Conservation (phyloP, 2,797 vertebrate species). For the Halcyon badia region DNA sequence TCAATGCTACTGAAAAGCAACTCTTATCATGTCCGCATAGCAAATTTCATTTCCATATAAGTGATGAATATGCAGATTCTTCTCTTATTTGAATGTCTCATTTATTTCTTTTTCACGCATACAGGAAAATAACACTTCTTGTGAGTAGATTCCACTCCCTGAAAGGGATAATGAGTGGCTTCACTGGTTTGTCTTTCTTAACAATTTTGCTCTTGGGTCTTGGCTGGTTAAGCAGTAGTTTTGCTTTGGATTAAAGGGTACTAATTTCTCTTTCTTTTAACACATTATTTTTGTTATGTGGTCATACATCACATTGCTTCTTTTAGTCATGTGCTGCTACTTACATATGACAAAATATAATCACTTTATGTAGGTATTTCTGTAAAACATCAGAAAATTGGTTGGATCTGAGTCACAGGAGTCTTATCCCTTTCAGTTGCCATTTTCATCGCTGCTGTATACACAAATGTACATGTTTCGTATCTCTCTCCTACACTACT, state of each 20-base stretch:
- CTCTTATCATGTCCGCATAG: slow-evolving; percentile 68
- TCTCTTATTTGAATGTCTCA: slow-evolving; percentile 51
- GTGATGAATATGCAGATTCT: slow-evolving; percentile 73
- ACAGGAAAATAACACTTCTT: not conserved
- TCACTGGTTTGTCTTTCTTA: not conserved
- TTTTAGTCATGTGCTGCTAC: not conserved
- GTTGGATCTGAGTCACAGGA: not conserved
- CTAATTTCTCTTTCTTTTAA: not conserved
- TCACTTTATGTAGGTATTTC: not conserved
- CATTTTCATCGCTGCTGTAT: not conserved
- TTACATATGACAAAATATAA: not conserved
- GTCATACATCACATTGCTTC: not conserved
- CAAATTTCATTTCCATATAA: slow-evolving; percentile 72
- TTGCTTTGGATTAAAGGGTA: not conserved
- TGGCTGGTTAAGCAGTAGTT: not conserved
- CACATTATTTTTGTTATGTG: not conserved
- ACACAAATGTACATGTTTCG: not conserved
- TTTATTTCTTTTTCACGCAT: slow-evolving; percentile 59
- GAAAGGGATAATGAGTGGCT: not conserved
- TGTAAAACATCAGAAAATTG: not conserved
- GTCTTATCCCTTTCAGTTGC: not conserved
- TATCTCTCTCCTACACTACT: not conserved
- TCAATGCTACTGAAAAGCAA: slow-evolving; percentile 71
- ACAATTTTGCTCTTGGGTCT: not conserved
- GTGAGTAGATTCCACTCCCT: not conserved